phyloP scores from a whole-genome alignment of 2,113 vertebrate genomes.

The Tachysurus fulvidraco region DNA sequence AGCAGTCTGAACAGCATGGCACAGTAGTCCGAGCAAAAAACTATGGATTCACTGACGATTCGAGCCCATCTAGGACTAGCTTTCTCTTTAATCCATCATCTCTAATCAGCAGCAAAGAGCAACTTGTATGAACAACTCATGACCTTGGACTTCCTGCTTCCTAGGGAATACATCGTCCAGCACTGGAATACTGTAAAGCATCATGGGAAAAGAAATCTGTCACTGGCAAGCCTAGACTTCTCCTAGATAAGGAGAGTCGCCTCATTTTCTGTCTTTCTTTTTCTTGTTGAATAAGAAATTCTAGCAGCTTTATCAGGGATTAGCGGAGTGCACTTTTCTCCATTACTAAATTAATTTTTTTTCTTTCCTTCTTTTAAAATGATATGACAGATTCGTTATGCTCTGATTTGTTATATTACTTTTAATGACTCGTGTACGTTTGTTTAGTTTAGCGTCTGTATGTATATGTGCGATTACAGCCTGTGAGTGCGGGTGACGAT shows the following conservation, averaged over 20 bases:
- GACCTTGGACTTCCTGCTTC: slow-evolving; percentile 24
- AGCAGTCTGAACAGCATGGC: slow-evolving; percentile 78
- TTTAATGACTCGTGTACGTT: not conserved
- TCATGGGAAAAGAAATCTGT: slow-evolving; percentile 30
- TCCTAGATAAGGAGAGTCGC: not conserved
- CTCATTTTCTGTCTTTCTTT: slow-evolving; percentile 6
- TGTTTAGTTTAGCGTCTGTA: not conserved
- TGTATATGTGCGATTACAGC: not conserved
- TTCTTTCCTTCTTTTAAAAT: slow-evolving; percentile 21
- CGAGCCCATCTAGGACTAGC: slow-evolving; percentile 20
- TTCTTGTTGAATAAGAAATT: slow-evolving; percentile 9
- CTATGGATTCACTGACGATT: not conserved
- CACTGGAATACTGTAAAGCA: slow-evolving; percentile 23
- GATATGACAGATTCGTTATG: slow-evolving; percentile 31
- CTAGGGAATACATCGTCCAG: not conserved
- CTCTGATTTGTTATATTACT: slow-evolving; percentile 22
- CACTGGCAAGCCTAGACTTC: not conserved
- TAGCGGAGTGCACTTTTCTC: slow-evolving; percentile 58
- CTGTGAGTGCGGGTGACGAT: slow-evolving; percentile 17
- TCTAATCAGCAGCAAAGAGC: not conserved
- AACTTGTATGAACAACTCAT: slow-evolving; percentile 10
- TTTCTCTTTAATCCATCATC: slow-evolving; percentile 3
- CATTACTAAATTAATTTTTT: slow-evolving; percentile 39
- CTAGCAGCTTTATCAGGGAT: slow-evolving; percentile 58
- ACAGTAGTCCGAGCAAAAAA: slow-evolving; percentile 64